Conservation (phyloP, 1,140 invertebrate species). For the Chymomyza costata region DNA sequence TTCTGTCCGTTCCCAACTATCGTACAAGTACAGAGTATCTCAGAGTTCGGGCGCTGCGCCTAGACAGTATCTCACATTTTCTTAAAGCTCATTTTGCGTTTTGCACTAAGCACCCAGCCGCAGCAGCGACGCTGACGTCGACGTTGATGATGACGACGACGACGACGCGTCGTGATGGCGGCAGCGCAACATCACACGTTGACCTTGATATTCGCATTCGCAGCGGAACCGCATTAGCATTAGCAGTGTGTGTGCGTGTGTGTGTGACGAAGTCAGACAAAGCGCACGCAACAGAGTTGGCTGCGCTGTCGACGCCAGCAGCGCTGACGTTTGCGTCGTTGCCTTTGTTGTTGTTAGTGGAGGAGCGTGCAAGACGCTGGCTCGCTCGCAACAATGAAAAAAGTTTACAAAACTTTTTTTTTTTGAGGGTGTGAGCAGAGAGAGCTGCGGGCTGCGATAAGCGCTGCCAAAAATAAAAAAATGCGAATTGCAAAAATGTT, state of each 20-base stretch:
- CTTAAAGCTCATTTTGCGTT: constrained; percentile 55
- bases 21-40: no score
- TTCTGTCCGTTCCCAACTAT: no score
- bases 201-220: constrained; percentile 74
- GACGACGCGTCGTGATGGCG: neutral
- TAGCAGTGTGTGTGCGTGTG: constrained; percentile 39
- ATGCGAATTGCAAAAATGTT: constrained; percentile 61
- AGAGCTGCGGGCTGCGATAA: constrained; percentile 15
- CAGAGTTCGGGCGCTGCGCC: no score
- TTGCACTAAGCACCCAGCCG: neutral
- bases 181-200: constrained; percentile 51
- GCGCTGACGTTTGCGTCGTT: neutral
- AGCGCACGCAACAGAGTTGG: no score
- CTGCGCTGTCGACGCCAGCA: neutral
- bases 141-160: neutral
- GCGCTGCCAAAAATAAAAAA: constrained; percentile 16
- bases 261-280: neutral
- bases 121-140: constrained; percentile 8
- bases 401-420: constrained; percentile 29
- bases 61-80: no score
- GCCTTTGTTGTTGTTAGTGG: neutral
- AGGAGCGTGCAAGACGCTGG: constrained; percentile 21
- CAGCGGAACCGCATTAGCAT: constrained; percentile 70
- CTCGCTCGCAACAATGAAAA: no score
- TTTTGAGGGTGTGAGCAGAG: constrained; percentile 1